Evolutionary conservation across 2,888 invertebrate species (phyloP).

Genomic region (Lochmaea crataegi): DNA sequence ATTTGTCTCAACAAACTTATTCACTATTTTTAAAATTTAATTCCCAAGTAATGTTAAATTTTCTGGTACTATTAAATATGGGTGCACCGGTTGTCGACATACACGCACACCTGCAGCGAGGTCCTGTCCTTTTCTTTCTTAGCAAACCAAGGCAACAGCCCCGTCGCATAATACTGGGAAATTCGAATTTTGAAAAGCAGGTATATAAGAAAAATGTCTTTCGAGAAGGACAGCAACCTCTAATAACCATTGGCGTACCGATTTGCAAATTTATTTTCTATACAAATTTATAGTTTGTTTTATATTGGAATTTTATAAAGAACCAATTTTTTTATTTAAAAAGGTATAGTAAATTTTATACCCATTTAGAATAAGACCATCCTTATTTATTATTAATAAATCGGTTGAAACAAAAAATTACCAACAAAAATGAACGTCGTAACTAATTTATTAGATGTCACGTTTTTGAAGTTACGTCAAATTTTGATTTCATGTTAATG

Average conservation of each 20-base stretch:
- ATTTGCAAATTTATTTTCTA: not conserved
- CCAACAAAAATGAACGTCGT: too few relatives aligned
- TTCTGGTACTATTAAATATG: constrained; percentile 21
- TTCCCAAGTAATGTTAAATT: not conserved
- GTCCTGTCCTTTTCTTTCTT: constrained; percentile 37
- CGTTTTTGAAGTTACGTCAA: too few relatives aligned
- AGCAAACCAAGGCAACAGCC: constrained; percentile 33
- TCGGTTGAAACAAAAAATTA: too few relatives aligned
- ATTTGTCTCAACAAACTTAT: not conserved
- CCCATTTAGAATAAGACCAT: too few relatives aligned
- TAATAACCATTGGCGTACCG: constrained; percentile 22
- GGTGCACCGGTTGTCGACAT: constrained; percentile 31
- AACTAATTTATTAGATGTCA: too few relatives aligned
- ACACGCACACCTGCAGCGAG: constrained; percentile 30
- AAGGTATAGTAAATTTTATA: too few relatives aligned
- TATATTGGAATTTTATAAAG: too few relatives aligned
- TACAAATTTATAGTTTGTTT: too few relatives aligned
- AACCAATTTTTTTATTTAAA: too few relatives aligned
- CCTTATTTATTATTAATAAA: too few relatives aligned
- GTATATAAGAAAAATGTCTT: constrained; percentile 34
- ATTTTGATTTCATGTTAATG: too few relatives aligned
- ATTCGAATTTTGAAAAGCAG: constrained; percentile 45
- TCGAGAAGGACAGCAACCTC: constrained; percentile 29
- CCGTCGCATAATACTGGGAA: constrained; percentile 45
- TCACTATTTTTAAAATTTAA: not conserved